Percentiles rank a stretch among this genome's conserved stretches.
Conservation (phyloP, 2,113 vertebrate genomes). For the Psophia crepitans region DNA sequence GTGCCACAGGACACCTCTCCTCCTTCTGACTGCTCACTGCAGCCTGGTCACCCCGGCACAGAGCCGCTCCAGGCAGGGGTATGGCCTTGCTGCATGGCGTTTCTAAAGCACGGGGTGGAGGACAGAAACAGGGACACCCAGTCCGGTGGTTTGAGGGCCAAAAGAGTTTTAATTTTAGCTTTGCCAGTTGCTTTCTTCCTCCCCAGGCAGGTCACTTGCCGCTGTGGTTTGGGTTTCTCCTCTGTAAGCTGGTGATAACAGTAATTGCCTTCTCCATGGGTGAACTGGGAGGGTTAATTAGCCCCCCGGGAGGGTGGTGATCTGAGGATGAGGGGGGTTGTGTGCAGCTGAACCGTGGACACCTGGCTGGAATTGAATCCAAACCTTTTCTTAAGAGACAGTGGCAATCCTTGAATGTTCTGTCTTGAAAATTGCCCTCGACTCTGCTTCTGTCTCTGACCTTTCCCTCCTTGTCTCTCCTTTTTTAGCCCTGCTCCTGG, state of each 20-base stretch:
- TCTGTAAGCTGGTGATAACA: neutral
- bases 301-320: neutral
- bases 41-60: neutral
- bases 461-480: neutral
- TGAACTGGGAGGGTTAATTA: neutral
- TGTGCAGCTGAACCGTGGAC: fast-evolving
- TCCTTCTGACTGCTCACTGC: neutral
- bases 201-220: fast-evolving
- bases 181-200: neutral
- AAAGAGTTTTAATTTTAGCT: neutral
- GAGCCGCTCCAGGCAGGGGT: neutral
- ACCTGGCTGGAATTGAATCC: neutral
- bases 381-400: neutral
- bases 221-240: neutral
- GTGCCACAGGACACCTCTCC: neutral
- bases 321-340: neutral
- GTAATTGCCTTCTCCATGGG: neutral
- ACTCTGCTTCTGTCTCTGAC: neutral
- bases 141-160: neutral
- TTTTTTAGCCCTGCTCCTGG: conserved; percentile 84
- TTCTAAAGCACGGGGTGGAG: neutral
- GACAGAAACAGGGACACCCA: neutral
- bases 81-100: neutral
- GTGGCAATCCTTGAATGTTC: neutral
- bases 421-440: neutral